Evolutionary conservation across 1,140 invertebrate species (phyloP).

Genomic region (Babylonia areolata): DNA sequence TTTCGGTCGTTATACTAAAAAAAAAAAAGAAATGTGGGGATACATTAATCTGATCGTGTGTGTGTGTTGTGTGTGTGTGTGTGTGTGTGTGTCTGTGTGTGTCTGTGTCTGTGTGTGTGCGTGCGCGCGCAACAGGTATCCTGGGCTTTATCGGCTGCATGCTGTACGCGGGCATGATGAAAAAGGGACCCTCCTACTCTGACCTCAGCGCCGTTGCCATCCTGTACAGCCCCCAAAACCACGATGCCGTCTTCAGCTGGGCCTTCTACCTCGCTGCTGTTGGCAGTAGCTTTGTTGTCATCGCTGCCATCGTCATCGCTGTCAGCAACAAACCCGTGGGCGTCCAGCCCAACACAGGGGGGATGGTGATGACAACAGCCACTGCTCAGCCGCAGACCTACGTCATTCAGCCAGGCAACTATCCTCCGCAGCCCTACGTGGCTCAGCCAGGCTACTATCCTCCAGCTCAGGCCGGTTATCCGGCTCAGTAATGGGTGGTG

Average conservation of each 20-base stretch:
- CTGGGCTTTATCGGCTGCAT: slow-evolving; percentile 8
- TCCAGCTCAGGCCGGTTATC: neutral
- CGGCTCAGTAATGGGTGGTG: neutral
- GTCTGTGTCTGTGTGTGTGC: too few species aligned
- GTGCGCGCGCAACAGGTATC: too few species aligned
- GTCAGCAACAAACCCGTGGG: neutral
- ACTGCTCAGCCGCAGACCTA: neutral
- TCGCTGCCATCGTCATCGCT: slow-evolving; percentile 32
- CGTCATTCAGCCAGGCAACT: neutral
- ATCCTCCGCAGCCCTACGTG: neutral
- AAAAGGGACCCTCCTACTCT: neutral
- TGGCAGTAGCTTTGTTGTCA: neutral
- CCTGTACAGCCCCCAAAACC: neutral
- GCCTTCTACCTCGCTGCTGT: slow-evolving; percentile 23
- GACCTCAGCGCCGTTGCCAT: neutral
- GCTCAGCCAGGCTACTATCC: neutral
- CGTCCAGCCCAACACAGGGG: neutral
- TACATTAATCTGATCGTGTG: too few species aligned
- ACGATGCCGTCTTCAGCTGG: neutral
- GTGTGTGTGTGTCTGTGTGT: too few species aligned
- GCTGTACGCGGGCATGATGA: slow-evolving; percentile 13
- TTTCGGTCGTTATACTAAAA: too few species aligned
- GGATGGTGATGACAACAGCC: neutral
- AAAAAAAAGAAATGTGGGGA: too few species aligned
- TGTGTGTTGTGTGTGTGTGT: too few species aligned